A percentile compares a stretch with the other conserved stretches of the same genome.
These are phyloP conservation scores for Dendrolimus houi DNA, from an alignment of 2,888 invertebrate species.

Conservation along the genomic window DNA sequence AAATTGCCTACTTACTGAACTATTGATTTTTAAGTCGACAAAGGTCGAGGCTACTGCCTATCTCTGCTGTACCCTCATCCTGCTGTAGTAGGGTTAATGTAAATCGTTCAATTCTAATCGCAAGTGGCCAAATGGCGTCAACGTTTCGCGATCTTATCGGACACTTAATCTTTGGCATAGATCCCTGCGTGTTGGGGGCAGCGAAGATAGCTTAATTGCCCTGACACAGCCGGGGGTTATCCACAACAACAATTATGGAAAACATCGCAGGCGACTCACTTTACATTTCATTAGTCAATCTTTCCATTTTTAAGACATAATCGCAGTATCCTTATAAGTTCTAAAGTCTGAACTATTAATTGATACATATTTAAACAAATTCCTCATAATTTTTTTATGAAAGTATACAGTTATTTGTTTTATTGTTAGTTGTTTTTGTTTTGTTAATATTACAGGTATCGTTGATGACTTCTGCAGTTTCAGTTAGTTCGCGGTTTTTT, in stretches of 20 bases:
- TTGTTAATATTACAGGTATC: no score
- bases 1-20: constrained; percentile 49
- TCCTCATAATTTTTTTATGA: no score
- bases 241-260: constrained; percentile 35
- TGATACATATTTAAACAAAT: no score
- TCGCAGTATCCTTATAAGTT: no score
- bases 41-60: constrained; percentile 58
- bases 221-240: constrained; percentile 40
- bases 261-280: constrained; percentile 7
- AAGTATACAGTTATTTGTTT: no score
- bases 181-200: constrained; percentile 42
- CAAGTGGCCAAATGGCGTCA: constrained; percentile 66
- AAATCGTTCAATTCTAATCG: constrained; percentile 61
- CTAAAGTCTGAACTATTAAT: no score
- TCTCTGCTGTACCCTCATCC: constrained; percentile 24
- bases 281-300: no score
- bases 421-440: no score
- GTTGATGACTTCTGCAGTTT: no score
- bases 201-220: constrained; percentile 63
- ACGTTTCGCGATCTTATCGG: constrained; percentile 61
- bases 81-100: constrained; percentile 32
- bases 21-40: constrained; percentile 48
- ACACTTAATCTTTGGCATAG: constrained; percentile 53
- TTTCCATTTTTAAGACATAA: no score
- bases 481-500: no score